Conservation (phyloP, 2,888 invertebrate species). For the Phengaris arion region DNA sequence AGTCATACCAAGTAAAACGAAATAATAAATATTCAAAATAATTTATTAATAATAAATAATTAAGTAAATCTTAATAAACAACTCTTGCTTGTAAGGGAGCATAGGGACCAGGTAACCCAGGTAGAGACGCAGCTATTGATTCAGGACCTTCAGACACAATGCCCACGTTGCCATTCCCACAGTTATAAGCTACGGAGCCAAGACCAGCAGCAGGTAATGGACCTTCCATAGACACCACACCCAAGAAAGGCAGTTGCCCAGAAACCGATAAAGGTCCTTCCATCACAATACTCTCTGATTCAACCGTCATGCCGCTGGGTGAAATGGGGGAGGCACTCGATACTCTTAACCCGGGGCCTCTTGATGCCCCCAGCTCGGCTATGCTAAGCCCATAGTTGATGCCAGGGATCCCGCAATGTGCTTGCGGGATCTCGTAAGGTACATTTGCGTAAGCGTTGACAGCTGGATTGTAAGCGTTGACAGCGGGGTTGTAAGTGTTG, state of each 20-base stretch:
- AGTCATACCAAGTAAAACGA: neutral
- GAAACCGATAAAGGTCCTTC: conserved; percentile 42
- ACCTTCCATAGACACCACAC: conserved; percentile 43
- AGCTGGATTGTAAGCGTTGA: neutral
- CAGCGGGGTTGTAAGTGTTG: neutral
- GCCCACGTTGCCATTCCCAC: conserved; percentile 42
- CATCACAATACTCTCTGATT: conserved; percentile 40
- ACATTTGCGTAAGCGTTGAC: neutral
- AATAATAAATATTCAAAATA: conserved; percentile 17
- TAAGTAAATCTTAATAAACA: conserved; percentile 18
- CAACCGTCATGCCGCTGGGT: conserved; percentile 41
- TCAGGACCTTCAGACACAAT: conserved; percentile 29
- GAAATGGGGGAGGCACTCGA: conserved; percentile 41
- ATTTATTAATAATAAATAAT: conserved; percentile 30
- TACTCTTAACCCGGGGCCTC: conserved; percentile 41
- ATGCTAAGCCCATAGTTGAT: conserved; percentile 31
- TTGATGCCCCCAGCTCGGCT: conserved; percentile 28
- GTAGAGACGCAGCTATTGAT: neutral
- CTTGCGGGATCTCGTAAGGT: conserved; percentile 1
- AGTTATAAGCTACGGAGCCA: conserved; percentile 44
- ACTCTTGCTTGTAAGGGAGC: neutral
- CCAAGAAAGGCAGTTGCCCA: conserved; percentile 42
- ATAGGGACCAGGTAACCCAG: conserved; percentile 6
- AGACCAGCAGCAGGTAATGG: conserved; percentile 42
- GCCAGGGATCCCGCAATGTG: conserved; percentile 18